Conservation (phyloP, 2,888 invertebrate genomes). For the Ichneumoninae sp. region DNA sequence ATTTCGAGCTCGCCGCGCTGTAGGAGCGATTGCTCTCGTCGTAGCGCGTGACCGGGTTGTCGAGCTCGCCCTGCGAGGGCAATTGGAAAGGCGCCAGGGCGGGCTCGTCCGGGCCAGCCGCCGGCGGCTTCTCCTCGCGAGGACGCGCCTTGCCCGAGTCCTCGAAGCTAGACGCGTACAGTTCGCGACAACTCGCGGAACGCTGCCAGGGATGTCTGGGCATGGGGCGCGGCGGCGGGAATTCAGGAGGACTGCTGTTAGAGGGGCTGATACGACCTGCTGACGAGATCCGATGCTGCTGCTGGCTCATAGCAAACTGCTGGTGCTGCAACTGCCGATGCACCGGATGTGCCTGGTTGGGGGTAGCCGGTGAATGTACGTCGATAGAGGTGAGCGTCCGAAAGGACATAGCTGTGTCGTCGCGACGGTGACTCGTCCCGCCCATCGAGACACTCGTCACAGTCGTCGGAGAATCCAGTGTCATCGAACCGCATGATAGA, state of each 20-base stretch:
- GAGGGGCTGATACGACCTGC: slow-evolving; percentile 85
- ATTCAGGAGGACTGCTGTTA: slow-evolving; percentile 84
- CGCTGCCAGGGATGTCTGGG: slow-evolving; percentile 89
- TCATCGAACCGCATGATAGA: slow-evolving; percentile 87
- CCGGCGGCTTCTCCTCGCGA: slow-evolving; percentile 73
- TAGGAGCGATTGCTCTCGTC: slow-evolving; percentile 89
- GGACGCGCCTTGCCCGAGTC: slow-evolving; percentile 89
- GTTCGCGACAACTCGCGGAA: slow-evolving; percentile 93
- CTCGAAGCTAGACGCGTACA: slow-evolving; percentile 91
- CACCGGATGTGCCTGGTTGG: slow-evolving; percentile 84
- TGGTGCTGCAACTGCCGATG: slow-evolving; percentile 75
- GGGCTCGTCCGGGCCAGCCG: slow-evolving; percentile 50
- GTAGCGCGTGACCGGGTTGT: slow-evolving; percentile 90
- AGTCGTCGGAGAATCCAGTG: slow-evolving; percentile 95
- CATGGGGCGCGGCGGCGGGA: slow-evolving; percentile 83
- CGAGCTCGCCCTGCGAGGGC: slow-evolving; percentile 85
- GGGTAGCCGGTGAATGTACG: slow-evolving; percentile 85
- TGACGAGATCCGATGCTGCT: slow-evolving; percentile 82
- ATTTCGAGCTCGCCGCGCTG: slow-evolving; percentile 87
- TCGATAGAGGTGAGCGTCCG: slow-evolving; percentile 87
- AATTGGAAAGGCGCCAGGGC: slow-evolving; percentile 77
- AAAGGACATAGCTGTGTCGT: slow-evolving; percentile 87
- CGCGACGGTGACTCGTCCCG: slow-evolving; percentile 89
- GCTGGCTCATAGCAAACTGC: slow-evolving; percentile 76
- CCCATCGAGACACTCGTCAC: slow-evolving; percentile 84